These are phyloP conservation scores for Synergus japonicus DNA, from an alignment of 2,888 invertebrate species.

Conservation along the genomic window DNA sequence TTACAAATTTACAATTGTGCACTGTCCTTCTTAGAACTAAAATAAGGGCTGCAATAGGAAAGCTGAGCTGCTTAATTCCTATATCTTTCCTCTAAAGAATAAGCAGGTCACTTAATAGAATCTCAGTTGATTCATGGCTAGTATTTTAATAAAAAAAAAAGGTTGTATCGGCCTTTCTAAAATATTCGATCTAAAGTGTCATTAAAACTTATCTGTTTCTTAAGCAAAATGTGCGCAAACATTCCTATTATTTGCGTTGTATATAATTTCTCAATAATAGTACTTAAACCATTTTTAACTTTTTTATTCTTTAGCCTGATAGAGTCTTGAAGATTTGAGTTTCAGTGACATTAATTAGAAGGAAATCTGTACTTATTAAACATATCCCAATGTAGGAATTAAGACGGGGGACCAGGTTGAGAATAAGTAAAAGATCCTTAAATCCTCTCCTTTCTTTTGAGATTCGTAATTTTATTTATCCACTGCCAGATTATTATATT, in stretches of 20 bases:
- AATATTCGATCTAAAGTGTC: no score
- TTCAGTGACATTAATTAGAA: background rate
- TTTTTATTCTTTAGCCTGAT: background rate
- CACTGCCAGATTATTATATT: background rate
- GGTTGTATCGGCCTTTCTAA: background rate
- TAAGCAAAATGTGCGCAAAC: constrained; percentile 5
- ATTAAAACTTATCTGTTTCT: background rate
- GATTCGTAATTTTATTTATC: background rate
- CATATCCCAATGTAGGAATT: background rate
- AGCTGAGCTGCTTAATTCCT: constrained; percentile 8
- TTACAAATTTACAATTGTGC: constrained; percentile 53
- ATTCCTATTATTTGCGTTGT: constrained; percentile 13
- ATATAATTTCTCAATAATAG: constrained; percentile 1
- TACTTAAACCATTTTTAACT: constrained; percentile 15
- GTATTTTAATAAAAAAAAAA: constrained; percentile 24
- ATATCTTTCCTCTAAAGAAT: background rate
- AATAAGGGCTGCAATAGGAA: constrained; percentile 40
- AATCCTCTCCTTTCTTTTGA: background rate
- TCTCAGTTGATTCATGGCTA: background rate
- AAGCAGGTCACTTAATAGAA: background rate
- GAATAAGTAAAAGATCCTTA: background rate
- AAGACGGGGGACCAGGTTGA: background rate
- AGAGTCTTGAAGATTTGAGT: background rate
- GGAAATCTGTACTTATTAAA: background rate
- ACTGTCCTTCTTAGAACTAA: constrained; percentile 32